These are phyloP conservation scores for Ectropis grisescens DNA, from an alignment of 1,140 invertebrate species.

Conservation along the genomic window DNA sequence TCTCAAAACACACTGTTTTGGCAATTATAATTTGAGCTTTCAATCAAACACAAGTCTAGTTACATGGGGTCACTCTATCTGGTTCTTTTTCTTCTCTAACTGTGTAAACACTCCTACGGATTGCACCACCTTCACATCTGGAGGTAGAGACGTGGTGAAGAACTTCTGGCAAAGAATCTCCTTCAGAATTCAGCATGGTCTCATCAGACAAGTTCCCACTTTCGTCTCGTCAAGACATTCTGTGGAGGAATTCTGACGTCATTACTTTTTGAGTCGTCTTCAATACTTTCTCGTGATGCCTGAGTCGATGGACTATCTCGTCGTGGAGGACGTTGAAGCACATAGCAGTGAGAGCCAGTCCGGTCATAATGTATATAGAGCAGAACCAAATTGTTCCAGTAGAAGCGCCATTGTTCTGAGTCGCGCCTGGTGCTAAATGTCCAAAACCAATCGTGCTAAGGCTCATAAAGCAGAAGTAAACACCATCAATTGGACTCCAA, in stretches of 20 bases:
- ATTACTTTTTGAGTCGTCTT: slow-evolving; percentile 51
- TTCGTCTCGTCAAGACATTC: slow-evolving; percentile 62
- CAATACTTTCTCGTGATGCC: slow-evolving; percentile 70
- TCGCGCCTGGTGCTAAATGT: slow-evolving; percentile 87
- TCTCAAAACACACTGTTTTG: no score
- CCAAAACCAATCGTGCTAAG: slow-evolving; percentile 94
- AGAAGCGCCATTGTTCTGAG: slow-evolving; percentile 70
- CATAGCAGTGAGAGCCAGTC: slow-evolving; percentile 97
- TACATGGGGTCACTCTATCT: slow-evolving; percentile 42
- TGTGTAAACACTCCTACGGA: slow-evolving; percentile 45
- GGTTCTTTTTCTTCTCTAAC: slow-evolving; percentile 47
- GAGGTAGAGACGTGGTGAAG: slow-evolving; percentile 43
- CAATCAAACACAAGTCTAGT: slow-evolving; percentile 6
- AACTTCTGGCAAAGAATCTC: slow-evolving; percentile 52
- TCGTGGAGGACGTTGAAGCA: slow-evolving; percentile 98
- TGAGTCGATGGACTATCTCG: slow-evolving; percentile 86
- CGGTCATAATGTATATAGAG: slow-evolving; percentile 95
- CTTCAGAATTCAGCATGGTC: slow-evolving; percentile 49
- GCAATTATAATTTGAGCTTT: no score
- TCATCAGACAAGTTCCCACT: slow-evolving; percentile 59
- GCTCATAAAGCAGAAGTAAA: slow-evolving; percentile 95
- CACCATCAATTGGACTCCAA: slow-evolving; percentile 90
- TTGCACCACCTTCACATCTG: slow-evolving; percentile 37
- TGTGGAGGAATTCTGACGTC: slow-evolving; percentile 51
- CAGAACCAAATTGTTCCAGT: slow-evolving; percentile 89